Base-by-base conservation (phyloP, 2,888 invertebrate genomes). In the Disparrhopalites patrizii region DNA sequence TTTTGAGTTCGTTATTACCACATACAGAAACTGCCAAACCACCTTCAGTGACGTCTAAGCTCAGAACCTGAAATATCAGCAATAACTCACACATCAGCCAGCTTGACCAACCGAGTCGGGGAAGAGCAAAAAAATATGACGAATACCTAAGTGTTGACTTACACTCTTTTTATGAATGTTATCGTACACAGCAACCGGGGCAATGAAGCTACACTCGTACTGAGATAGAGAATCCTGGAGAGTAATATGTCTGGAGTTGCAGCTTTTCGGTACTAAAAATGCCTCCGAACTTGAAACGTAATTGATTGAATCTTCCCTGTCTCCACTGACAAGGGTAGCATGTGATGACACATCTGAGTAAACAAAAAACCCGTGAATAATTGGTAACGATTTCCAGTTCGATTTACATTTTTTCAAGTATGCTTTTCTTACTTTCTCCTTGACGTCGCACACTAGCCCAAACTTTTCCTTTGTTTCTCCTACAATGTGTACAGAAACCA, bases 1-100 rank as follows among this genome's bases (percentile, higher is more conserved):
- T 79, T 58, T 83, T 77, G 1, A 87, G 77, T 74, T 82, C 82
- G 68, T 85, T 84, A 64, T 81, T 83, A 70, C 82, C 82, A 77
- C 85, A 84, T 63, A 84, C 83, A 10, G 87, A 87, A 18, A 85
- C 83, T 31, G 83, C 85, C 38, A 86, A 78, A 13, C 86, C 85
- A 75, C 84, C 85, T 57, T 82, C 79, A 55, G 85, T 83, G 2
- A 83, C 82, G 73, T 84, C 82, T n/a, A 87, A 77, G 67, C 84
- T 83, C 3, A 83, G 73, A n/a, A 86, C 80, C 78, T 82, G 71
- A 4, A 63, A 61, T n/a, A n/a, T n/a, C n/a, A n/a, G n/a, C 5
- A 43, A 15, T 43, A 43, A 43, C 20, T 10, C n/a, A 5, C 20
- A 4, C 43, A 64, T 28, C n/a, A n/a, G n/a, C n/a, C n/a, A n/a